These are phyloP conservation scores for Pongo abelii DNA, from an alignment of 2,113 vertebrate genomes.

Conservation along the genomic window DNA sequence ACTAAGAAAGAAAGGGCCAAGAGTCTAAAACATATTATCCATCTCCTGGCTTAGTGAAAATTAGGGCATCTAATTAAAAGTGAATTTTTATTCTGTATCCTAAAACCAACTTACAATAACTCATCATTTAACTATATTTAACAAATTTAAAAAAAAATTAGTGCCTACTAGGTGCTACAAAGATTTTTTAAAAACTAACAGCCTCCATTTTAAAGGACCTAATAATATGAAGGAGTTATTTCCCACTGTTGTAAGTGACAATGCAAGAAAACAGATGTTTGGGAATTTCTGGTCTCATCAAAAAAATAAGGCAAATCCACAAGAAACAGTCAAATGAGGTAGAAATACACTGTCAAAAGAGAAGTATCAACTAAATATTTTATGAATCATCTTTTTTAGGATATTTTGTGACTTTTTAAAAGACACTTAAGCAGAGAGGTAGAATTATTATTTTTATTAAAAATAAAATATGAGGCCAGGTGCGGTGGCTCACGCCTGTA, in stretches of 20 bases:
- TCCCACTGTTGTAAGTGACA: not conserved
- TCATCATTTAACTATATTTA: not conserved
- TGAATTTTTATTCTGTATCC: not conserved
- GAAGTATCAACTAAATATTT: not conserved
- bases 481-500: too few species aligned
- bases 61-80: constrained; percentile 16
- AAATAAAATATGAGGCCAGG: not conserved
- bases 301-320: not conserved
- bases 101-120: constrained; percentile 13
- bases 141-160: not conserved
- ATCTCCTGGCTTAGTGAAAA: constrained; percentile 12
- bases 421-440: not conserved
- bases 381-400: not conserved
- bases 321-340: constrained; percentile 1
- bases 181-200: not conserved
- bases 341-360: not conserved
- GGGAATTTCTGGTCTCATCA: not conserved
- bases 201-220: not conserved
- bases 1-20: constrained; percentile 18
- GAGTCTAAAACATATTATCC: not conserved
- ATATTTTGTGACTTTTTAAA: not conserved
- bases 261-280: not conserved
- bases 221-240: not conserved
- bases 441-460: constrained; percentile 3
- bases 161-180: not conserved